Base-by-base conservation (phyloP, 2,797 vertebrate genomes). In the Manis javanica region DNA sequence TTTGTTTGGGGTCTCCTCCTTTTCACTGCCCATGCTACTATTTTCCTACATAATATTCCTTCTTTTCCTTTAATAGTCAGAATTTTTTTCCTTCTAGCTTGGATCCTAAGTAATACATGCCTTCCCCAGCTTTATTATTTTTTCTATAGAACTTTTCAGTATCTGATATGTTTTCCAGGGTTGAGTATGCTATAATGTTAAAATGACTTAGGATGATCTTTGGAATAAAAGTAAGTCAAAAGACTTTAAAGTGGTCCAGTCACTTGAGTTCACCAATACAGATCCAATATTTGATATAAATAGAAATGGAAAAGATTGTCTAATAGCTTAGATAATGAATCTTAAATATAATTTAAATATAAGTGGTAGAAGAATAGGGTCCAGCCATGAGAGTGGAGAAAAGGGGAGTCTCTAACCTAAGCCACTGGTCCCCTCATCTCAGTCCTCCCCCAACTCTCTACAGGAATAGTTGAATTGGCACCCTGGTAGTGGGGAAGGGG, bases 341-440 rank as follows among this genome's bases (percentile, higher is more conserved):
- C 19, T 59, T 39, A 24, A 4, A 64, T 1, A n/a, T 77, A 24
- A 87, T 64, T 64, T 93, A 21, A 55, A 63, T 31, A 29, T 7
- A 75, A 26, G 16, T 37, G 7, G 6, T 18, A 81, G 24, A 68
- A 63, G 18, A 49, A 71, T 4, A 39, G 87, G 23, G 8, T 34
- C 6, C 8, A 29, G 12, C 8, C 0, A 61, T 39, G 1, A 69
- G 0, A 37, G 46, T 37, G 24, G 46, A 63, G 15, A 77, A n/a
- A 55, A 55, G 5, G 23, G 53, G 23, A 66, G 29, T 53, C 8
- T 0, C 1, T 53, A 68, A 42, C 2, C 3, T 31, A 23, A 79
- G 49, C 1, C 37, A 16, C 8, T 63, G 19, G 1, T 0, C 5
- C 1, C 23, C 16, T 18, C 37, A 46, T 57, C 4, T 18, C 3